Conservation (phyloP, 1,140 invertebrate genomes). For the Aphis gossypii region DNA sequence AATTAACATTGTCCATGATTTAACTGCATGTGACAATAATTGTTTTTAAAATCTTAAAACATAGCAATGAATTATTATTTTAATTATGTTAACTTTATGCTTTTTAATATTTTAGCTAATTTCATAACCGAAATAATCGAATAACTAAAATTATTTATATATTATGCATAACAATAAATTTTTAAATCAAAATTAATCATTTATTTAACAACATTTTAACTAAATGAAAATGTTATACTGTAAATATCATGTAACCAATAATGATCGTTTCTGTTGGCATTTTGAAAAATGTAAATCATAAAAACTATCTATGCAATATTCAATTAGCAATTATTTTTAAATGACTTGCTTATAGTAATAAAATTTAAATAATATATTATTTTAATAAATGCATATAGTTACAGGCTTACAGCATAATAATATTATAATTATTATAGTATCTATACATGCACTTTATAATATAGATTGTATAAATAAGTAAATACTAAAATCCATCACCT, state of each 20-base stretch:
- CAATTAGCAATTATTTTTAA: too few species aligned
- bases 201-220: not conserved
- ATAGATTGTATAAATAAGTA: too few species aligned
- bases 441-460: too few species aligned
- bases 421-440: not conserved
- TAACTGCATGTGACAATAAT: not conserved
- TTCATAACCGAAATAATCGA: not conserved
- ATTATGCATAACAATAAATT: not conserved
- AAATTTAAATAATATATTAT: too few species aligned
- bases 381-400: too few species aligned
- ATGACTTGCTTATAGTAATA: too few species aligned
- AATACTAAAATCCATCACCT: too few species aligned
- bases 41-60: not conserved
- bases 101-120: not conserved
- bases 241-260: not conserved
- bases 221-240: not conserved
- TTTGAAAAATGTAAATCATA: not conserved
- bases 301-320: too few species aligned
- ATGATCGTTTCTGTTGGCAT: not conserved
- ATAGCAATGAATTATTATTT: not conserved
- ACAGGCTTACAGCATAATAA: not conserved
- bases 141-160: not conserved
- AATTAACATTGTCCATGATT: not conserved
- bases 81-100: not conserved
- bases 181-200: not conserved